Evolutionary conservation across 1,140 invertebrate species (phyloP).

Genomic region (Galleria mellonella): DNA sequence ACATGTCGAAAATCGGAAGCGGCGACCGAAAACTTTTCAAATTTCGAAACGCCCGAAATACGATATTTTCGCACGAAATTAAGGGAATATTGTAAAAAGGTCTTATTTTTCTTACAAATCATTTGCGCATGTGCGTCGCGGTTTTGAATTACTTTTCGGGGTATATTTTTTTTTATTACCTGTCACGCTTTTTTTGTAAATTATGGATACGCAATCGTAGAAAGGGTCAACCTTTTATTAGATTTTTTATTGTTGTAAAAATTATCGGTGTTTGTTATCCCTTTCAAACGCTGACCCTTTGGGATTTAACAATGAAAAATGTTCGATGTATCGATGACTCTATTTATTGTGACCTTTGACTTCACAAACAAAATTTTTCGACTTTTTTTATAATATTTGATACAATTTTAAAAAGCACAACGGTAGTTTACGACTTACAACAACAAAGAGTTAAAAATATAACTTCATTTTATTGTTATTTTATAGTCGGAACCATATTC

Average conservation of each 20-base stretch:
- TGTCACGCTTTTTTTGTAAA: slow-evolving; percentile 32
- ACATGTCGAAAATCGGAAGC: slow-evolving; percentile 43
- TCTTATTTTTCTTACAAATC: slow-evolving; percentile 61
- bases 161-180: slow-evolving; percentile 42
- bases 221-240: slow-evolving; percentile 53
- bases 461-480: too few species aligned
- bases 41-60: slow-evolving; percentile 36
- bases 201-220: slow-evolving; percentile 46
- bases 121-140: slow-evolving; percentile 49
- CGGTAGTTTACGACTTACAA: too few species aligned
- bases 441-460: too few species aligned
- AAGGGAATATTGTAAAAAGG: slow-evolving; percentile 59
- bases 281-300: slow-evolving; percentile 39
- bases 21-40: slow-evolving; percentile 34
- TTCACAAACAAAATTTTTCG: not conserved
- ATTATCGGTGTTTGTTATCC: slow-evolving; percentile 37
- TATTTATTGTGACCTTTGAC: slow-evolving; percentile 4
- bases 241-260: slow-evolving; percentile 31
- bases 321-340: not conserved
- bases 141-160: slow-evolving; percentile 53
- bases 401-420: too few species aligned
- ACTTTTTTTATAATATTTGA: too few species aligned
- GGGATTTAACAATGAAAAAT: not conserved
- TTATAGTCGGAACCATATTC: too few species aligned
- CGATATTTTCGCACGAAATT: slow-evolving; percentile 67